Percentiles rank a stretch among this genome's conserved stretches.
Conservation (phyloP, 1,140 invertebrate species). For the Bombus vancouverensis region DNA sequence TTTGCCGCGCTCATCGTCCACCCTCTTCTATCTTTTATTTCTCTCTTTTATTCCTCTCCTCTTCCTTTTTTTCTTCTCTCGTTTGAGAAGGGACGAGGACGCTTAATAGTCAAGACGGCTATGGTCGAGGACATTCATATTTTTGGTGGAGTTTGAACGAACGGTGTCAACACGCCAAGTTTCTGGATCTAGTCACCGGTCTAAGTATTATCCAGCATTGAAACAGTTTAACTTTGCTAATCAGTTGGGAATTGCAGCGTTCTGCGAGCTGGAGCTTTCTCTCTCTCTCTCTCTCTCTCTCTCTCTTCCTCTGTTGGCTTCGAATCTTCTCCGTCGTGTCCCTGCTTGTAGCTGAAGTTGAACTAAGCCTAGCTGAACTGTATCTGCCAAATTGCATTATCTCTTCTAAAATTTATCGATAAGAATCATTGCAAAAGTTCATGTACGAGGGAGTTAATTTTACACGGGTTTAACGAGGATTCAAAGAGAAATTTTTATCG, state of each 20-base stretch:
- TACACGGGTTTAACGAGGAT: not conserved
- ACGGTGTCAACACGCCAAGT: constrained; percentile 24
- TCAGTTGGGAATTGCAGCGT: constrained; percentile 12
- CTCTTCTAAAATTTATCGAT: not conserved
- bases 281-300: too few species aligned
- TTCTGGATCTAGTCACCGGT: constrained; percentile 1
- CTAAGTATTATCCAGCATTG: constrained; percentile 11
- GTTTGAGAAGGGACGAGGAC: not conserved
- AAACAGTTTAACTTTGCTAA: constrained; percentile 41
- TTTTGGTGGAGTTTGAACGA: not conserved
- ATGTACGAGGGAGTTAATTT: not conserved
- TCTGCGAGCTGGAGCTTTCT: not conserved
- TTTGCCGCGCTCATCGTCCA: constrained; percentile 17
- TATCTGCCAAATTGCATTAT: not conserved
- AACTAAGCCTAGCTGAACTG: not conserved
- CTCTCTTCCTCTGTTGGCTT: not conserved
- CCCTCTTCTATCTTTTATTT: too few species aligned
- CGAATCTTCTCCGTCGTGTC: not conserved
- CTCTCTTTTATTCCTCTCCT: not conserved
- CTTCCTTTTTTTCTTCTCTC: not conserved
- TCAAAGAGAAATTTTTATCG: not conserved
- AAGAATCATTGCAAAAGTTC: not conserved
- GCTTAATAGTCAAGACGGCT: constrained; percentile 23
- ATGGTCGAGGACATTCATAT: not conserved
- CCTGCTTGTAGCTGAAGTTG: not conserved